These are phyloP conservation scores for Tyto alba DNA, from an alignment of 2,113 vertebrate species.

Conservation along the genomic window DNA sequence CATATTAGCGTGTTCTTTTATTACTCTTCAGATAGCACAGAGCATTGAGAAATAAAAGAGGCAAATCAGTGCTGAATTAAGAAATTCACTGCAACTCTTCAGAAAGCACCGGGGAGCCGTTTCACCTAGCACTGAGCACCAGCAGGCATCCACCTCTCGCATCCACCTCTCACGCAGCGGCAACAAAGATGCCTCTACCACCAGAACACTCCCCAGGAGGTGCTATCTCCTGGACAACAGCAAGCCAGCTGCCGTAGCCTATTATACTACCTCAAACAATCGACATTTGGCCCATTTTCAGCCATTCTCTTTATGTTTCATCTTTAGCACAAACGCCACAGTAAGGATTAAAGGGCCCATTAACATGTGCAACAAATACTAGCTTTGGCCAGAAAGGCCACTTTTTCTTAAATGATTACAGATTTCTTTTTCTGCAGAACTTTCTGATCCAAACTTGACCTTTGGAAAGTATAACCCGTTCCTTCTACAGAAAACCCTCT, in stretches of 20 bases:
- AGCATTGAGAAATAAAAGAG: fast-evolving
- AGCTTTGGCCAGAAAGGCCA: background rate
- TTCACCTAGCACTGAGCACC: fast-evolving
- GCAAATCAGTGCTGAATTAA: background rate
- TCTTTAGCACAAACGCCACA: background rate
- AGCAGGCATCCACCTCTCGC: background rate
- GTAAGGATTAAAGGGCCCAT: background rate
- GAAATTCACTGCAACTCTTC: background rate
- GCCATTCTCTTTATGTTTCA: background rate
- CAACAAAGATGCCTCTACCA: fast-evolving
- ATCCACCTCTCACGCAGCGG: background rate
- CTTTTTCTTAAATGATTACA: background rate
- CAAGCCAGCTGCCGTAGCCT: background rate
- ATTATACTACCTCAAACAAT: background rate
- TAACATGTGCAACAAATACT: background rate
- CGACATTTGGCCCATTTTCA: background rate
- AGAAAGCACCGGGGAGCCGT: background rate
- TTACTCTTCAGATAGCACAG: background rate
- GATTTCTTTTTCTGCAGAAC: background rate
- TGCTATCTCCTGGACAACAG: background rate
- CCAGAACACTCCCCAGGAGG: background rate
- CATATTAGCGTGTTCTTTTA: background rate
- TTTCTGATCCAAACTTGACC: background rate
- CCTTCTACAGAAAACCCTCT: background rate
- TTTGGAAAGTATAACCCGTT: background rate